phyloP scores from a whole-genome alignment of 1,140 invertebrate species.

The Apolygus lucorum region DNA sequence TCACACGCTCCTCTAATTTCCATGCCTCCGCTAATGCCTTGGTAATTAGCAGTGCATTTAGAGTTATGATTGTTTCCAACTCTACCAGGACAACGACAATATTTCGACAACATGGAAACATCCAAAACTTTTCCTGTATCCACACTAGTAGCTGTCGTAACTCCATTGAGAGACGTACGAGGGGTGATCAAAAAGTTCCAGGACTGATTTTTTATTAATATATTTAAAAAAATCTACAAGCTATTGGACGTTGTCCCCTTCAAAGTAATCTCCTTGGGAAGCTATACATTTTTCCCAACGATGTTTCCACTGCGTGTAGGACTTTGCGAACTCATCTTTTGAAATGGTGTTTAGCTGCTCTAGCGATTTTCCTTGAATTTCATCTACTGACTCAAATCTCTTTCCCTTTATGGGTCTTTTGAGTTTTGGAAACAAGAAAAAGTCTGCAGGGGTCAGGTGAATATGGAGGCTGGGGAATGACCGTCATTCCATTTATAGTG shows the following conservation, averaged over 20 bases:
- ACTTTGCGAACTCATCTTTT: background rate
- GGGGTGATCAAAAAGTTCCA: too few species aligned
- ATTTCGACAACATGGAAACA: too few species aligned
- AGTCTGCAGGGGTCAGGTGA: slow-evolving; percentile 10
- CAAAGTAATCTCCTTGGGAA: background rate
- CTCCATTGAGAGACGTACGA: too few species aligned
- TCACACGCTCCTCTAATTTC: too few species aligned
- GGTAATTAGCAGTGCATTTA: too few species aligned
- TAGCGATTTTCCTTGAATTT: too few species aligned
- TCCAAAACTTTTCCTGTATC: too few species aligned
- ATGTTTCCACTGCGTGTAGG: background rate
- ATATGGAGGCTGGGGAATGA: too few species aligned
- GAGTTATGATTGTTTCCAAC: too few species aligned
- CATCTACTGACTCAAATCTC: slow-evolving; percentile 16
- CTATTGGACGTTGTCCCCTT: background rate
- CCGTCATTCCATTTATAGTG: slow-evolving; percentile 22
- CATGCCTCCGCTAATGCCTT: too few species aligned
- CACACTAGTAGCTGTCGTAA: too few species aligned
- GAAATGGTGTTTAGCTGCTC: background rate
- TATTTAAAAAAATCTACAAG: background rate
- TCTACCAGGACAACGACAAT: too few species aligned
- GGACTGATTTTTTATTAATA: background rate
- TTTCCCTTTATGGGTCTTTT: slow-evolving; percentile 25
- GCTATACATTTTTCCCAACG: slow-evolving; percentile 1
- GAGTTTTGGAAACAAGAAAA: slow-evolving; percentile 30